phyloP scores from a whole-genome alignment of 2,113 vertebrate species.

The Craseonycteris thonglongyai region DNA sequence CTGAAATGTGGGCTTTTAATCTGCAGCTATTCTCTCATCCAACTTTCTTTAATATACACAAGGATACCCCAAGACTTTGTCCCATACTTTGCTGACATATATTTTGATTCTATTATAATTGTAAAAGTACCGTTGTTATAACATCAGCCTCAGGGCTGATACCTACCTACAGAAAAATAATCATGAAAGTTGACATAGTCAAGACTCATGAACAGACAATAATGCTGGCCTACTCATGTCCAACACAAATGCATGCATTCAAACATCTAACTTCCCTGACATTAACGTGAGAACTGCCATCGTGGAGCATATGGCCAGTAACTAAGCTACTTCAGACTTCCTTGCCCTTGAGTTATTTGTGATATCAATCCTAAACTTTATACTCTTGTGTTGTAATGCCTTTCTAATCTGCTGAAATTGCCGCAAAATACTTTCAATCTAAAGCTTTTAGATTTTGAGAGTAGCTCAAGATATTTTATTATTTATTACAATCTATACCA shows the following conservation, averaged over 20 bases:
- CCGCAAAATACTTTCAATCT: neutral
- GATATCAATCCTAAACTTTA: neutral
- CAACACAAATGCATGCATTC: neutral
- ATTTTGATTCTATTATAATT: neutral
- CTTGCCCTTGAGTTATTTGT: neutral
- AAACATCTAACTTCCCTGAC: neutral
- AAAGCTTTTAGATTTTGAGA: neutral
- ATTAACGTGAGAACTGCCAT: neutral
- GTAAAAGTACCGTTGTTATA: neutral
- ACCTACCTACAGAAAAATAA: neutral
- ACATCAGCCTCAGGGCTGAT: neutral
- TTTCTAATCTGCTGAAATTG: neutral
- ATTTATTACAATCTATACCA: neutral
- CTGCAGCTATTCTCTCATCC: neutral
- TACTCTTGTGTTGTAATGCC: neutral
- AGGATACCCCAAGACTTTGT: neutral
- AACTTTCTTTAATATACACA: neutral
- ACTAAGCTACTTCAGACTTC: neutral
- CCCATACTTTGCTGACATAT: conserved; percentile 1
- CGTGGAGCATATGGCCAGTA: neutral
- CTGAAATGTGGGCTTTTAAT: neutral
- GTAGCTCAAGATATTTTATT: neutral
- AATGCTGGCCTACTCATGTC: neutral
- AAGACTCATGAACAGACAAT: neutral
- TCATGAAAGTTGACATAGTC: neutral